Evolutionary conservation across 1,140 invertebrate species (phyloP).

Genomic region (Drosophila busckii): DNA sequence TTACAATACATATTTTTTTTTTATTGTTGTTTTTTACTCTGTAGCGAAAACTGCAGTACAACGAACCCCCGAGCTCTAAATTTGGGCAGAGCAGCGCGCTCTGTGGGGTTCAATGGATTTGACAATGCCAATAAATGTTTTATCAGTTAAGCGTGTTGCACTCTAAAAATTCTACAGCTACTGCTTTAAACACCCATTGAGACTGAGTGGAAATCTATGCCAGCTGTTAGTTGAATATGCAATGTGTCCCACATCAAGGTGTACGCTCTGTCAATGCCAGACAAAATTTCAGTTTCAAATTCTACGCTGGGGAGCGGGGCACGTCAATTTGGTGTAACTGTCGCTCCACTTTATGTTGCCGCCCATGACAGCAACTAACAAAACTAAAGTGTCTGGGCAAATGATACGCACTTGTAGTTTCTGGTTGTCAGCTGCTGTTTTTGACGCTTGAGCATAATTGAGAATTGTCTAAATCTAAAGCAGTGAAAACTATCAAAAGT

Average conservation of each 20-base stretch:
- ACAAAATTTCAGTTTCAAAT: neutral
- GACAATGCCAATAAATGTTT: conserved; percentile 22
- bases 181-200: too few species aligned
- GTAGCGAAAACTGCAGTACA: conserved; percentile 33
- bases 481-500: conserved; percentile 26
- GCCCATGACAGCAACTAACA: conserved; percentile 30
- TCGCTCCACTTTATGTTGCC: conserved; percentile 21
- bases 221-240: too few species aligned
- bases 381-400: conserved; percentile 27
- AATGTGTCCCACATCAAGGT: conserved; percentile 12
- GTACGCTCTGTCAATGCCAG: conserved; percentile 41
- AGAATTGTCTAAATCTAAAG: conserved; percentile 18
- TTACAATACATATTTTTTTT: conserved; percentile 46
- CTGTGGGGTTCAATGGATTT: conserved; percentile 50
- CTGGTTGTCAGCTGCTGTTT: conserved; percentile 46
- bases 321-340: conserved; percentile 60
- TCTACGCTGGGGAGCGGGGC: conserved; percentile 17
- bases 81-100: conserved; percentile 67
- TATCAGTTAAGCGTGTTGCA: too few species aligned
- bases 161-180: too few species aligned
- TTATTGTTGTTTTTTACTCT: conserved; percentile 24
- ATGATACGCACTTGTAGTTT: conserved; percentile 2
- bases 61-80: conserved; percentile 64
- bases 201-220: too few species aligned
- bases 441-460: conserved; percentile 66